Evolutionary conservation across 2,113 vertebrate species (phyloP), one percentile per base, ranked within the genome.

Genomic region (Numenius arquata): DNA sequence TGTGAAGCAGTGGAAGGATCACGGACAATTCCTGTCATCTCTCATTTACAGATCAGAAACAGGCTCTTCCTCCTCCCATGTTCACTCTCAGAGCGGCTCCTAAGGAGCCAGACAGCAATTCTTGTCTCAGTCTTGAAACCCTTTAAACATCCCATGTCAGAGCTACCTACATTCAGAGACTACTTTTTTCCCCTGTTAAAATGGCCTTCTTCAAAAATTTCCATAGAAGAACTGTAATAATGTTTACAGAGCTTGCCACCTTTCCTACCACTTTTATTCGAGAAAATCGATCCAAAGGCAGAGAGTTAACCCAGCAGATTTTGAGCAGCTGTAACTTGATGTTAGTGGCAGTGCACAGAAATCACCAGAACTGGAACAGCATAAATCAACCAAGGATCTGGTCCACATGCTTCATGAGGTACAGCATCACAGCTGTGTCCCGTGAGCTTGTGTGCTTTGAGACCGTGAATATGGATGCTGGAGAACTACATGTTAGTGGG

Each of bases 11-110:
- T 5, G 14, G 17, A 68, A 21, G 6, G n/a, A 56, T 53, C 26
- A 25, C 0, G 1, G 45, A 40, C 40, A 52, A 12, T 36, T 77
- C 23, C 21, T 2, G 1, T 26, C 48, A 68, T 38, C 38, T 59
- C 14, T 58, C 32, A 29, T 30, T 72, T 73, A 38, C n/a, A 29
- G 52, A 50, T 18, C 25, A 76, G 25, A 40, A 83, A 45, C 6
- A n/a, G 25, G 22, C 6, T 56, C 9, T 56, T 34, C 38, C 9
- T 34, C 10, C 52, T 34, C 11, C 27, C 48, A 6, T 0, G 0
- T 32, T 40, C 30, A 29, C 58, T 14, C 38, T 63, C 75, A 48
- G 58, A 53, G 22, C 41, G 68, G 36, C 2, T 27, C 26, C 48
- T 23, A 27, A 73, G 12, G 34, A 70, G 14, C 9, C 77, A 52